A percentile compares a stretch with the other conserved stretches of the same genome.
Evolutionary conservation across 2,797 vertebrate genomes (phyloP).

Genomic region (Neomorphus geoffroyi): DNA sequence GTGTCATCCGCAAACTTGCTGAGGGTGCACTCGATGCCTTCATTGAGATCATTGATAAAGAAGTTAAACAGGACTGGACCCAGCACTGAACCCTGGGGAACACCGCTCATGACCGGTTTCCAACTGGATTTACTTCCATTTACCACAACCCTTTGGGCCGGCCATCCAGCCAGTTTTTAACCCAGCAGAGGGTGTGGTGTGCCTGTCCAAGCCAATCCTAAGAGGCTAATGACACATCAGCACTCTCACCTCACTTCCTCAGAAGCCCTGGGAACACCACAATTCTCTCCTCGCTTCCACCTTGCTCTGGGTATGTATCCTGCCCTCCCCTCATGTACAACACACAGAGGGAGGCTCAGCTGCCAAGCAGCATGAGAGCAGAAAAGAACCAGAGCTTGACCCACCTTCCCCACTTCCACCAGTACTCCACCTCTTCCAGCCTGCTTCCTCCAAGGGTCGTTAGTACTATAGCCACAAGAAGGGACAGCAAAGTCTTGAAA

Average conservation of each 20-base stretch:
- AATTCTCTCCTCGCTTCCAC: neutral
- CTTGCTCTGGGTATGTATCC: neutral
- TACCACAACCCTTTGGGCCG: too few species aligned
- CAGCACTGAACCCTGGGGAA: too few species aligned
- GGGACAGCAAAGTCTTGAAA: neutral
- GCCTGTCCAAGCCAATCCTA: too few species aligned
- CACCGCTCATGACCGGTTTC: too few species aligned
- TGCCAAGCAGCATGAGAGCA: neutral
- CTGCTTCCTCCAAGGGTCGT: neutral
- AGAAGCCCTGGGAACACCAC: neutral
- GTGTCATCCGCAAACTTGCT: too few species aligned
- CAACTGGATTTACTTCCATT: too few species aligned
- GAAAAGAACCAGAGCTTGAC: neutral
- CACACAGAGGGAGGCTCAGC: rapidly evolving
- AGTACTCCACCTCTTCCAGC: neutral
- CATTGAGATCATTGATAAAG: too few species aligned
- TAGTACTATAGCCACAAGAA: neutral
- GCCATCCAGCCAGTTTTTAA: too few species aligned
- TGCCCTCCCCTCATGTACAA: neutral
- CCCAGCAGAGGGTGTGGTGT: too few species aligned
- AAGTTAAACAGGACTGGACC: too few species aligned
- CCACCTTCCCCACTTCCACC: neutral
- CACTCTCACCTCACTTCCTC: neutral
- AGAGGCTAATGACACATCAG: neutral
- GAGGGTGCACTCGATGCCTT: too few species aligned